These are phyloP conservation scores for Cataglyphis albicans DNA, from an alignment of 2,888 invertebrate species.

Conservation along the genomic window DNA sequence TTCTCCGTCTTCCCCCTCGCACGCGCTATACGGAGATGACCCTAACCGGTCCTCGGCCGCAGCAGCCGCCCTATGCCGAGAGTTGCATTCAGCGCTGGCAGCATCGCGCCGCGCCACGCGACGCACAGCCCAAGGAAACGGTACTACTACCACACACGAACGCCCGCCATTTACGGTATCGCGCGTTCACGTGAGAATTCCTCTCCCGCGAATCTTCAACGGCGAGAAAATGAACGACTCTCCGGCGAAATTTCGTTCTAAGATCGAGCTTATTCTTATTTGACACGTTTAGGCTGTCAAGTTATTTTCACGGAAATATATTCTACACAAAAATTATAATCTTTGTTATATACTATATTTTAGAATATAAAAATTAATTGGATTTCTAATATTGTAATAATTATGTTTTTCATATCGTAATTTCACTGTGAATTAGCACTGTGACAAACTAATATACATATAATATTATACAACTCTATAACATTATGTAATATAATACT, in stretches of 20 bases:
- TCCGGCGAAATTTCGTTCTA: constrained; percentile 34
- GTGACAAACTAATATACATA: neutral
- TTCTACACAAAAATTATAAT: neutral
- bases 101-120: constrained; percentile 45
- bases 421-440: neutral
- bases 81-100: constrained; percentile 49
- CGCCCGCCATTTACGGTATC: constrained; percentile 75
- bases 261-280: neutral
- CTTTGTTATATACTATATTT: neutral
- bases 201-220: constrained; percentile 30
- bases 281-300: neutral
- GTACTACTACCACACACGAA: constrained; percentile 68
- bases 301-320: neutral
- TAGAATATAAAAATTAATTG: neutral
- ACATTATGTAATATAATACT: too few relatives aligned
- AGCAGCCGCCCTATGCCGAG: constrained; percentile 35
- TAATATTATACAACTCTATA: neutral
- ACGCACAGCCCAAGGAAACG: constrained; percentile 65
- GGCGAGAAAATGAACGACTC: constrained; percentile 40
- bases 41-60: constrained; percentile 74
- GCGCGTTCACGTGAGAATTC: constrained; percentile 74
- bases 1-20: constrained; percentile 57
- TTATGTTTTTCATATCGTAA: neutral
- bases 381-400: neutral
- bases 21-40: constrained; percentile 67